Conservation (phyloP, 1,140 invertebrate species). For the Ptiloglossa arizonensis region DNA sequence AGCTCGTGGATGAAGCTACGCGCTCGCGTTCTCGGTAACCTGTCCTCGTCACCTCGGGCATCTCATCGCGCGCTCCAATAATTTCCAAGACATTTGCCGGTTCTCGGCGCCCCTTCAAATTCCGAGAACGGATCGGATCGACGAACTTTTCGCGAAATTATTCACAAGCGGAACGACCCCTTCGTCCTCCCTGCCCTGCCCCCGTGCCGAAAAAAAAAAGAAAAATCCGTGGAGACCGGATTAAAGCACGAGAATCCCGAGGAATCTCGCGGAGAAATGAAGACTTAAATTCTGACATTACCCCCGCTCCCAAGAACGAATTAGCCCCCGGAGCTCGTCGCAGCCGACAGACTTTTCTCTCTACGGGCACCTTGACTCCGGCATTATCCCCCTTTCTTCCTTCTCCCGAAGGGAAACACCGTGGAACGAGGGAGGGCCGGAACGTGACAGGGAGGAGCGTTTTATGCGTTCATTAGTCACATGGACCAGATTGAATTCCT, state of each 20-base stretch:
- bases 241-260: neutral
- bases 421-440: neutral
- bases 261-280: constrained; percentile 7
- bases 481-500: constrained; percentile 74
- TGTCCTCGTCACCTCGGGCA: too few species aligned
- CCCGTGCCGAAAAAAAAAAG: too few species aligned
- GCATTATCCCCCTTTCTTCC: neutral
- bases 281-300: constrained; percentile 23
- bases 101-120: too few species aligned
- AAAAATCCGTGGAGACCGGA: neutral
- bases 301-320: constrained; percentile 10
- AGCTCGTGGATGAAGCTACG: too few species aligned
- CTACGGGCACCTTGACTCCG: neutral
- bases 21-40: too few species aligned
- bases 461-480: constrained; percentile 78
- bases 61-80: neutral
- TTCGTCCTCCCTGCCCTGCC: too few species aligned
- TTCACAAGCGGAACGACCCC: constrained; percentile 21
- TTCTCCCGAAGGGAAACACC: constrained; percentile 15
- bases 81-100: constrained; percentile 2
- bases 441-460: constrained; percentile 58
- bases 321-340: constrained; percentile 9
- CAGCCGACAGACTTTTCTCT: constrained; percentile 19
- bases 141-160: neutral
- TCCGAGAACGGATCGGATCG: neutral